Evolutionary conservation across 2,797 vertebrate species (phyloP).

Genomic region (Triplophysa bombifrons): DNA sequence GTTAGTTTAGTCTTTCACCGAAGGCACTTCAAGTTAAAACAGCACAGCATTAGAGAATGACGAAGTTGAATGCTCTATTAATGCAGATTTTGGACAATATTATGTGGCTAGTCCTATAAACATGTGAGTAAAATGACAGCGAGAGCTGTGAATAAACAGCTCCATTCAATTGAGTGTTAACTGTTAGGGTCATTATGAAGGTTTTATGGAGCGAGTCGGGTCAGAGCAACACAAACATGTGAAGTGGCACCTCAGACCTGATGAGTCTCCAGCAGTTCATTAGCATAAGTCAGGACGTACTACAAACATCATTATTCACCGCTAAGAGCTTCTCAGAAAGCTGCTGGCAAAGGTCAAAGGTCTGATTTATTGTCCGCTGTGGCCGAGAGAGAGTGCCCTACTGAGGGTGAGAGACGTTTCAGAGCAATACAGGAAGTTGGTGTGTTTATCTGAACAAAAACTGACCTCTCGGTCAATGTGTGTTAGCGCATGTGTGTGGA

Average conservation of each 20-base stretch:
- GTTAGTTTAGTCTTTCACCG: constrained; percentile 72
- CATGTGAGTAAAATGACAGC: constrained; percentile 41
- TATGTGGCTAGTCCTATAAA: constrained; percentile 43
- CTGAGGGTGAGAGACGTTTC: constrained; percentile 22
- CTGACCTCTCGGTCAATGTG: constrained; percentile 7
- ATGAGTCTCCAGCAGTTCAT: constrained; percentile 20
- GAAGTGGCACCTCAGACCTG: constrained; percentile 33
- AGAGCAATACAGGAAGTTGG: constrained; percentile 16
- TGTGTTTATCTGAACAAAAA: constrained; percentile 31
- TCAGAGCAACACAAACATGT: constrained; percentile 49
- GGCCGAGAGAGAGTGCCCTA: constrained; percentile 34
- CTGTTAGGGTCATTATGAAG: constrained; percentile 42
- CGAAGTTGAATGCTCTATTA: constrained; percentile 65
- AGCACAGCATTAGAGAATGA: constrained; percentile 67
- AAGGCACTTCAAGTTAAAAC: constrained; percentile 59
- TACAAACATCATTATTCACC: constrained; percentile 55
- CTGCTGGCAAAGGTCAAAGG: constrained; percentile 49
- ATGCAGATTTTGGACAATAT: constrained; percentile 64
- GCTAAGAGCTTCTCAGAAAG: constrained; percentile 30
- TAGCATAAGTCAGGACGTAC: constrained; percentile 37
- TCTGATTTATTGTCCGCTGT: constrained; percentile 59
- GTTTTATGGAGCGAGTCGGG: constrained; percentile 42
- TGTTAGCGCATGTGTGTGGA: constrained; percentile 8
- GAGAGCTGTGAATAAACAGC: constrained; percentile 53
- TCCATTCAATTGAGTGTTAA: constrained; percentile 39